Evolutionary conservation across 37 sponge, comb jelly and placozoan genomes (phyloP), one percentile per base, ranked within the genome.

Genomic region (Theonella swinhoei): DNA sequence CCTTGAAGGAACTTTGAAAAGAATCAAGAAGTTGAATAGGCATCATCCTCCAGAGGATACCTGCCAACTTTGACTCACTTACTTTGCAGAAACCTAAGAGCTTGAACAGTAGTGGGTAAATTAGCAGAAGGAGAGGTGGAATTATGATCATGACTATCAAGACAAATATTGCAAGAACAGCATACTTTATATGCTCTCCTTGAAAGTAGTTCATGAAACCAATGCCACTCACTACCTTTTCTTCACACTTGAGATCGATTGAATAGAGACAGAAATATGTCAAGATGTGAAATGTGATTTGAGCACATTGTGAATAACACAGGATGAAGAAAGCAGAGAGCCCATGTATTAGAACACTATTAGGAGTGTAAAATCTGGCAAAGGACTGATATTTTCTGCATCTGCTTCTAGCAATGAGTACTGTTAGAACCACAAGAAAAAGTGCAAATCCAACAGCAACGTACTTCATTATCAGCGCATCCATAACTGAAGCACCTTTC

Each of bases 1-100:
- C 66, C 30, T 65, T 65, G 66, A 65, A 65, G 19, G 29, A 65
- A n/a, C 66, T n/a, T 20, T 65, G 66, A 65, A 65, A 65, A 20
- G 30, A 23, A 26, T 65, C 66, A 24, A 65, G 19, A 11, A 65
- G 7, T 5, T 23, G 66, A 5, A 65, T 29, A 7, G 29, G 66
- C 25, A 26, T 65, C 5, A 29, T 5, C n/a, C 66, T 65, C 25
- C 25, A 26, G 66, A 65, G 25, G n/a, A 65, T 29, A 7, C 7
- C 30, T 65, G 30, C 66, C 7, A 65, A 20, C 29, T n/a, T 11
- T 29, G 25, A 26, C 66, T 65, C 66, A 26, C 66, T 65, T 4
- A 65, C 24, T 4, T 65, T 8, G 30, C 66, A 65, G 5, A 65
- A 20, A 7, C 30, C 66, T 4, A 65, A n/a, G 66, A 65, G 5